Evolutionary conservation across 2,888 invertebrate genomes (phyloP).

Genomic region (Mythimna vitellina): DNA sequence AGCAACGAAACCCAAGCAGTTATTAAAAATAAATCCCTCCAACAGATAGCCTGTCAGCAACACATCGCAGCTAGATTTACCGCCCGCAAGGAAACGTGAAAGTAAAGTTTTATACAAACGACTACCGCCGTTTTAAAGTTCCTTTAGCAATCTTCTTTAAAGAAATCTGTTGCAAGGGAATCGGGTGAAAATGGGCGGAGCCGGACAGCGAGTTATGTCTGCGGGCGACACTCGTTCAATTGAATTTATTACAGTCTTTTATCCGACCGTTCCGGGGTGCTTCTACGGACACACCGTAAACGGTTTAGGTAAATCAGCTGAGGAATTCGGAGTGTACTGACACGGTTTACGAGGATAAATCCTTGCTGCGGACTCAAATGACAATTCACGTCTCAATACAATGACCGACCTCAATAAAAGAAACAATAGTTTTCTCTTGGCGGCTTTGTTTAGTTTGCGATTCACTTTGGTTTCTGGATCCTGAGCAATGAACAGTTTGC

Average conservation of each 20-base stretch:
- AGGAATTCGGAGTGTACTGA: slow-evolving; percentile 47
- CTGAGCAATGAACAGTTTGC: background rate
- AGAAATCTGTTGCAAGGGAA: slow-evolving; percentile 77
- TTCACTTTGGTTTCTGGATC: slow-evolving; percentile 14
- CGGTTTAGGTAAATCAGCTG: slow-evolving; percentile 67
- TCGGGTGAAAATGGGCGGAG: slow-evolving; percentile 69
- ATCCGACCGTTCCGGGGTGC: slow-evolving; percentile 64
- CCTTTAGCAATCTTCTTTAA: slow-evolving; percentile 75
- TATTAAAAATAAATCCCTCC: slow-evolving; percentile 59
- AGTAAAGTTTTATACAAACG: slow-evolving; percentile 82
- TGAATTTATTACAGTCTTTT: slow-evolving; percentile 83
- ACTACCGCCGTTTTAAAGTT: slow-evolving; percentile 79
- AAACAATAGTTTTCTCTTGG: slow-evolving; percentile 30
- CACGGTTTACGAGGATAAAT: slow-evolving; percentile 48
- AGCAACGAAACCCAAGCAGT: slow-evolving; percentile 28
- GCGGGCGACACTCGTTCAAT: slow-evolving; percentile 81
- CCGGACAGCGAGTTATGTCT: slow-evolving; percentile 76
- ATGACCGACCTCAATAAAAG: slow-evolving; percentile 40
- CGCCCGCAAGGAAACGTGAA: slow-evolving; percentile 67
- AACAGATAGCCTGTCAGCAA: slow-evolving; percentile 68
- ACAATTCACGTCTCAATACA: slow-evolving; percentile 30
- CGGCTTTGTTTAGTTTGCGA: slow-evolving; percentile 21
- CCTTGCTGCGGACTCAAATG: slow-evolving; percentile 24
- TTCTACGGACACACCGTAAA: slow-evolving; percentile 65
- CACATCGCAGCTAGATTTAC: slow-evolving; percentile 67